Conservation (phyloP, 2,797 vertebrate genomes). For the Phalloptychus januarius region DNA sequence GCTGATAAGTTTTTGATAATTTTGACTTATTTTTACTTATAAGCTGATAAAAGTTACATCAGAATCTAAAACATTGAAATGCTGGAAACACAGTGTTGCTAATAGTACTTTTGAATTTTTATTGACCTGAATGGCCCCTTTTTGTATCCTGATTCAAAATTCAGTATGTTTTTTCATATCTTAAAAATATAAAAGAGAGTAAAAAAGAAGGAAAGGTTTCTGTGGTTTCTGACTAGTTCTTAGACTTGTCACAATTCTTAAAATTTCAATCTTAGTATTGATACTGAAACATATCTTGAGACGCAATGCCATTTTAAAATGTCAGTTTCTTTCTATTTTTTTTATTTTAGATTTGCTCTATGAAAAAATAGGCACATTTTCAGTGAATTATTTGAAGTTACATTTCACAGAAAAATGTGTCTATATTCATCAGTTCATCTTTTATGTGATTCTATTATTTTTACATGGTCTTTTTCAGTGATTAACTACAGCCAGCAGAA, state of each 20-base stretch:
- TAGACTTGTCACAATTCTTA: background rate
- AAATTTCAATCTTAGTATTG: background rate
- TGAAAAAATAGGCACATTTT: background rate
- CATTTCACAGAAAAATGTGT: too few species aligned
- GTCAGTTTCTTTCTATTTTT: background rate
- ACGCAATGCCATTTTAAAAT: background rate
- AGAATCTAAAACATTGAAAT: background rate
- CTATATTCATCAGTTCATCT: too few species aligned
- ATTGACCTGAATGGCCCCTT: background rate
- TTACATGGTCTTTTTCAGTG: background rate
- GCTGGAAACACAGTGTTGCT: background rate
- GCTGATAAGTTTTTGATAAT: slow-evolving; percentile 14
- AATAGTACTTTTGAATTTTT: background rate
- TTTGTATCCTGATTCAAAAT: background rate
- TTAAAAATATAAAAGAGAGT: background rate
- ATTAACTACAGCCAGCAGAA: background rate
- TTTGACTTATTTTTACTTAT: slow-evolving; percentile 12
- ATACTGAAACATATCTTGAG: background rate
- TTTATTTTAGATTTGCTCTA: too few species aligned
- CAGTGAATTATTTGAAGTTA: too few species aligned
- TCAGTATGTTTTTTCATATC: background rate
- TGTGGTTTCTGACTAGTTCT: background rate
- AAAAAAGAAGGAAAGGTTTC: background rate
- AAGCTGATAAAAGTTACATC: background rate
- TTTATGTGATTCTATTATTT: background rate